Percentiles rank a stretch among this genome's conserved stretches.
Evolutionary conservation across 2,888 invertebrate species (phyloP).

Genomic region (Latheticus oryzae): DNA sequence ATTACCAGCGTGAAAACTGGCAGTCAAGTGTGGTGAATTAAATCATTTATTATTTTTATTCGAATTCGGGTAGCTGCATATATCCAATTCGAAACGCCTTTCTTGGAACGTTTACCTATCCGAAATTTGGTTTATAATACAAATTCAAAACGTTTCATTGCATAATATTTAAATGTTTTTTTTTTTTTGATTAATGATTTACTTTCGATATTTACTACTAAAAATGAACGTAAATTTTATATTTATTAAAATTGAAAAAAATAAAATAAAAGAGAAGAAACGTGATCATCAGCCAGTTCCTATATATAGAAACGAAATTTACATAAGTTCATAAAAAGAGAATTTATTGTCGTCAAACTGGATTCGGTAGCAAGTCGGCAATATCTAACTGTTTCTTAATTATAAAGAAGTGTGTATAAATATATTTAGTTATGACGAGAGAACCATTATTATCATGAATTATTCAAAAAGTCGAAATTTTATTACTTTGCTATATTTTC

Average conservation of each 20-base stretch:
- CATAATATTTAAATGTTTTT: slow-evolving; percentile 14
- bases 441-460: slow-evolving; percentile 34
- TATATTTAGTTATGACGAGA: slow-evolving; percentile 48
- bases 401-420: slow-evolving; percentile 53
- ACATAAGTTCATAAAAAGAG: slow-evolving; percentile 61
- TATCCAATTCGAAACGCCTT: slow-evolving; percentile 51
- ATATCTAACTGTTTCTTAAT: slow-evolving; percentile 62
- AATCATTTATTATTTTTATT: slow-evolving; percentile 55
- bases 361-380: slow-evolving; percentile 62
- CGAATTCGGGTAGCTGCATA: slow-evolving; percentile 56
- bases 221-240: slow-evolving; percentile 27
- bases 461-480: slow-evolving; percentile 31
- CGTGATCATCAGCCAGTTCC: slow-evolving; percentile 48
- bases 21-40: slow-evolving; percentile 54
- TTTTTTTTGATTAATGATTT: slow-evolving; percentile 1
- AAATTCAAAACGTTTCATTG: slow-evolving; percentile 24
- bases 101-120: slow-evolving; percentile 34
- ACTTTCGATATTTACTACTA: slow-evolving; percentile 11
- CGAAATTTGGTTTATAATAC: slow-evolving; percentile 39
- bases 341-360: slow-evolving; percentile 64
- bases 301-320: slow-evolving; percentile 56
- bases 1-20: slow-evolving; percentile 56
- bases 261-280: too few relatives aligned
- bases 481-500: slow-evolving; percentile 43
- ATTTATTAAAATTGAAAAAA: slow-evolving; percentile 36